These are phyloP conservation scores for Silurus asotus DNA, from an alignment of 2,113 vertebrate species.

Conservation along the genomic window DNA sequence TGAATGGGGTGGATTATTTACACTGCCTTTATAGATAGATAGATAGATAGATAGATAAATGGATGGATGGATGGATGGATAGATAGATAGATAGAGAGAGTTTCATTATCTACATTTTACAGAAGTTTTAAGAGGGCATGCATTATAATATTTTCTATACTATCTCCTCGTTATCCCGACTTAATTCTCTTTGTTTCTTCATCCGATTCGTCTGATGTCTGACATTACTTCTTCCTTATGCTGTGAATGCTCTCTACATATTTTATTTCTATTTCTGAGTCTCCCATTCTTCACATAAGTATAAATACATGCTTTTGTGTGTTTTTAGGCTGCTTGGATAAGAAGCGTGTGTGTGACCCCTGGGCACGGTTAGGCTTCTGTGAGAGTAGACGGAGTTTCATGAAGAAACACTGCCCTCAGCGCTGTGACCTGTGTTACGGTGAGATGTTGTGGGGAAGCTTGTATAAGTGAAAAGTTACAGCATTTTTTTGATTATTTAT, in stretches of 20 bases:
- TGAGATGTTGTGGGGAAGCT: constrained; percentile 54
- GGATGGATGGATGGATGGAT: too few relatives aligned
- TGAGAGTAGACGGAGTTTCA: constrained; percentile 69
- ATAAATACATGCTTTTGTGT: neutral
- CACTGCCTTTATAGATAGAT: neutral
- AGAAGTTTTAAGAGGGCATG: too few relatives aligned
- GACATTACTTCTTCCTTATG: too few relatives aligned
- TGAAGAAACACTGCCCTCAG: constrained; percentile 77
- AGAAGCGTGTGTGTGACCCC: constrained; percentile 73
- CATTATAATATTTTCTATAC: too few relatives aligned
- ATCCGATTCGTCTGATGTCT: too few relatives aligned
- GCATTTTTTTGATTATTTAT: neutral
- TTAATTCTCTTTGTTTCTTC: too few relatives aligned
- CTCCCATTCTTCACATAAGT: neutral
- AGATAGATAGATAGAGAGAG: too few relatives aligned
- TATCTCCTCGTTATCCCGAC: too few relatives aligned
- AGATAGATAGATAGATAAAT: too few relatives aligned
- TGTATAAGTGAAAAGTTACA: neutral
- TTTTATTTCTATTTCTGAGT: neutral
- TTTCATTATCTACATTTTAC: too few relatives aligned
- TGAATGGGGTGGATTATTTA: neutral
- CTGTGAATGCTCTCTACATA: neutral
- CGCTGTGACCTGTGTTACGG: constrained; percentile 76
- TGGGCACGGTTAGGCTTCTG: constrained; percentile 78
- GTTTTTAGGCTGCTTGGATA: constrained; percentile 73